Conservation (phyloP, 2,113 vertebrate genomes). For the Xenotilapia flavipinnis region DNA sequence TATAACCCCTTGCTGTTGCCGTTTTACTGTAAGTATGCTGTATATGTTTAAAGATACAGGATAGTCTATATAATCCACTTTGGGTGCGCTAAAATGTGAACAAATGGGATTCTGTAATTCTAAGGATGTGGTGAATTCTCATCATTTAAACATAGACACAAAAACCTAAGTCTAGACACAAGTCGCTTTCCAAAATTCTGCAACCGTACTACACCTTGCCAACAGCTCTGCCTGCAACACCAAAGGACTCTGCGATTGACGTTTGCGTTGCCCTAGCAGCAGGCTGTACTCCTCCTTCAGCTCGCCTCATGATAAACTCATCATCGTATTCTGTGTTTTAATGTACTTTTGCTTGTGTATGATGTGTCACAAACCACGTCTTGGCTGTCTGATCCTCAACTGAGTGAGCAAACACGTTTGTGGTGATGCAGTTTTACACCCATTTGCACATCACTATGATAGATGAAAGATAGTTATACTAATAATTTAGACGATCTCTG, state of each 20-base stretch:
- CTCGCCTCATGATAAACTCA: not conserved
- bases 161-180: not conserved
- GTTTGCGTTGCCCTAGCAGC: not conserved
- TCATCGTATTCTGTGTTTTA: not conserved
- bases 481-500: not conserved
- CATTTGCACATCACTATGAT: not conserved
- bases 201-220: not conserved
- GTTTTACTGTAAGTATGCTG: not conserved
- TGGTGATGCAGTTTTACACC: not conserved
- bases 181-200: not conserved
- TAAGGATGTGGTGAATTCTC: not conserved
- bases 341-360: not conserved
- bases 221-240: not conserved
- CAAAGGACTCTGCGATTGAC: not conserved
- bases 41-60: not conserved
- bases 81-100: not conserved
- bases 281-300: not conserved
- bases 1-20: not conserved
- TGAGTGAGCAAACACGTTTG: not conserved
- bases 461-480: not conserved
- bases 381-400: not conserved
- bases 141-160: not conserved
- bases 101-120: not conserved
- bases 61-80: not conserved
- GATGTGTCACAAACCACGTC: not conserved